Evolutionary conservation across 2,113 vertebrate genomes (phyloP).

Genomic region (Lepisosteus oculatus): DNA sequence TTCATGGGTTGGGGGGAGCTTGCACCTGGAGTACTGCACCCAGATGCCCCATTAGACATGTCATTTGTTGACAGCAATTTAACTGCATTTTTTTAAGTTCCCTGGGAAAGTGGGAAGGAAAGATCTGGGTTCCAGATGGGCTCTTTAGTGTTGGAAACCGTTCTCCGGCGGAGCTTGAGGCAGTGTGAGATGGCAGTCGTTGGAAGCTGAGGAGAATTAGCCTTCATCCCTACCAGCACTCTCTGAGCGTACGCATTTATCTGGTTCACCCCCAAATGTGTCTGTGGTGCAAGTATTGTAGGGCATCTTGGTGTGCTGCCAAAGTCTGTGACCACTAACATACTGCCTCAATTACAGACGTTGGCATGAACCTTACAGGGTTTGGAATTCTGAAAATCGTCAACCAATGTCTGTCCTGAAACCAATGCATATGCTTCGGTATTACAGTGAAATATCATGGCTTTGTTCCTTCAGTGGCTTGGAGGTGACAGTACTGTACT

Average conservation of each 20-base stretch:
- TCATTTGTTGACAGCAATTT: constrained; percentile 43
- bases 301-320: constrained; percentile 14
- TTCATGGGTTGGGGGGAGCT: neutral
- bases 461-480: too few species aligned
- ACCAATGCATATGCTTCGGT: too few species aligned
- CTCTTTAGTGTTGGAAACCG: neutral
- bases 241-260: neutral
- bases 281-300: constrained; percentile 12
- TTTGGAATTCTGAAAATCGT: neutral
- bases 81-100: constrained; percentile 45
- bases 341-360: constrained; percentile 9
- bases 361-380: neutral
- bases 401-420: too few species aligned
- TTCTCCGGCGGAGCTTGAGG: constrained; percentile 50
- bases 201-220: constrained; percentile 41
- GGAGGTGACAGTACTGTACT: too few species aligned
- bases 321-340: constrained; percentile 8
- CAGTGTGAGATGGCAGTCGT: constrained; percentile 40
- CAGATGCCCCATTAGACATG: constrained; percentile 41
- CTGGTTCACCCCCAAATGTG: neutral
- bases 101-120: constrained; percentile 47
- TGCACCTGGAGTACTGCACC: neutral
- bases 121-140: constrained; percentile 70
- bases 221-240: constrained; percentile 21
- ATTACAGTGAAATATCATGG: too few species aligned